Conservation (phyloP, 2,797 vertebrate species). For the Mus spretus region DNA sequence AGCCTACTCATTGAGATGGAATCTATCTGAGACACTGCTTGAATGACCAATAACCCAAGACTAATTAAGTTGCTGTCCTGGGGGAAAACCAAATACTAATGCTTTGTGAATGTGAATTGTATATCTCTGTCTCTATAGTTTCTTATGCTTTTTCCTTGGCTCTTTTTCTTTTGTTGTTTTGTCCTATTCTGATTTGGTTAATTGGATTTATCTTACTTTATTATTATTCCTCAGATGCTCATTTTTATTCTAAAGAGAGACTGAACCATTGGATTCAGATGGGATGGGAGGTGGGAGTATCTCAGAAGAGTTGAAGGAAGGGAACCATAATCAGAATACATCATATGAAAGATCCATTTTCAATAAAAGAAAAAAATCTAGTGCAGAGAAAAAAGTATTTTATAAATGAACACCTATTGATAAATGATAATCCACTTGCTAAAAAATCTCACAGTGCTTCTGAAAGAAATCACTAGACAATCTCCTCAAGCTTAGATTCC, state of each 20-base stretch:
- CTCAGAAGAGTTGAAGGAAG: neutral
- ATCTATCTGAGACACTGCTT: neutral
- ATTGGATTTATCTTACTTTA: neutral
- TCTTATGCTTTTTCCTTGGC: neutral
- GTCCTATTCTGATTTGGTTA: neutral
- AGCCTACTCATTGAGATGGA: neutral
- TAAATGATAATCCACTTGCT: conserved; percentile 24
- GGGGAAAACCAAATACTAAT: neutral
- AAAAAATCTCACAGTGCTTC: conserved; percentile 31
- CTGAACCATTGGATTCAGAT: neutral
- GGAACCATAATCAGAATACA: neutral
- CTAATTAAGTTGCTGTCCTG: neutral
- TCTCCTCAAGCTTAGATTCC: conserved; percentile 22
- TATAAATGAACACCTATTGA: conserved; percentile 45
- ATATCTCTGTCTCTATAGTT: neutral
- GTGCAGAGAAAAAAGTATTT: neutral
- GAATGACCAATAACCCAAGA: neutral
- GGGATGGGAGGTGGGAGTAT: neutral
- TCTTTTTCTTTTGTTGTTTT: neutral
- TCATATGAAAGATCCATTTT: neutral
- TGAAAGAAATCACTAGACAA: conserved; percentile 35
- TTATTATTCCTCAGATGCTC: neutral
- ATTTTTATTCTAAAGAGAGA: neutral
- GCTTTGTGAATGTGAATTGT: neutral
- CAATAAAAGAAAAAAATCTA: neutral